phyloP scores from a whole-genome alignment of 1,140 invertebrate species.

The Papilio aristodemus region DNA sequence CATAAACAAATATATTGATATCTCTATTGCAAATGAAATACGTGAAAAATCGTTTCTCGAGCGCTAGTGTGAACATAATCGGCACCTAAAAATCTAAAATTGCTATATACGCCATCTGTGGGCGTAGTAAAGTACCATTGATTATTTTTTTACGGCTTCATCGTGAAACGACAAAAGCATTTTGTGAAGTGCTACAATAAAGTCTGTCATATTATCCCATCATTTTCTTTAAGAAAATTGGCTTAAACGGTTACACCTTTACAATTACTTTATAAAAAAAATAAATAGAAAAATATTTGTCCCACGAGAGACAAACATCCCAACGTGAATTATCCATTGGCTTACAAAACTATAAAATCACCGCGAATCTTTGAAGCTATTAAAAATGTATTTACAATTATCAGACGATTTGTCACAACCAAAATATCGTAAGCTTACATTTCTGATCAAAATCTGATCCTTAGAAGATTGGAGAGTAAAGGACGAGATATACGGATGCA shows the following conservation, averaged over 20 bases:
- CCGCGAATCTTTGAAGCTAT: too few species aligned
- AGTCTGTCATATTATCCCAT: background rate
- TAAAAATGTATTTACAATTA: too few species aligned
- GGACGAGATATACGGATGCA: slow-evolving; percentile 6
- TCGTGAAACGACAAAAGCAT: slow-evolving; percentile 17
- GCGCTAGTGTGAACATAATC: background rate
- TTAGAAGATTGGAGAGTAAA: slow-evolving; percentile 26
- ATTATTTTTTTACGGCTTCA: slow-evolving; percentile 7
- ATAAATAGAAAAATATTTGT: too few species aligned
- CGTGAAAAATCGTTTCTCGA: background rate
- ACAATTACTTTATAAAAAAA: too few species aligned
- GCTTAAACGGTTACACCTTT: background rate
- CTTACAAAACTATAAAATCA: too few species aligned
- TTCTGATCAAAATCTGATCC: background rate
- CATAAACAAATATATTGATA: background rate
- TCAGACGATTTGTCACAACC: too few species aligned
- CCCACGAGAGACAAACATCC: too few species aligned
- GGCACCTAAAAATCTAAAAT: background rate
- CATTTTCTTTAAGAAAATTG: background rate
- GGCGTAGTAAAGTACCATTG: slow-evolving; percentile 8
- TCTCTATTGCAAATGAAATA: background rate
- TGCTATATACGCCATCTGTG: background rate
- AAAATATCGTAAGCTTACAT: too few species aligned
- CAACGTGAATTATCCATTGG: too few species aligned
- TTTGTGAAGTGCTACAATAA: background rate